Base-by-base conservation (phyloP, 2,888 invertebrate species). In the Drosophila planitibia region DNA sequence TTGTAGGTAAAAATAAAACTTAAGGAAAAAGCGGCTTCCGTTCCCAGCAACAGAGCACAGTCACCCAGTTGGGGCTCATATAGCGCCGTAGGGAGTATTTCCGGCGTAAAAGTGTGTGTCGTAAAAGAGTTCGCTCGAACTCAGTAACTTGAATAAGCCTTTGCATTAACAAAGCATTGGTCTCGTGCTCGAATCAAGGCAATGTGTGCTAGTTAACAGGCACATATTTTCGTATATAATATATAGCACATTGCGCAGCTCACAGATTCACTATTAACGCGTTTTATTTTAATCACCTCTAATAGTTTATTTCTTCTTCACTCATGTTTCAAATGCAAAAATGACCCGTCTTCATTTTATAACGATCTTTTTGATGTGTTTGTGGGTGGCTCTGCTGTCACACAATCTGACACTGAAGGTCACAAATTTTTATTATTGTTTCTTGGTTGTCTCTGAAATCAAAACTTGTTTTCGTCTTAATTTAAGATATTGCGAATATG, bases 91-190 rank as follows among this genome's bases (percentile, higher is more conserved):
- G 89, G 85, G 89, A 79, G 76, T 58, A 86, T 79, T 86, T 86
- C 85, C 85, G 85, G 89, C 87, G 70, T 76, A 67, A 75, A 81
- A 88, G 81, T 75, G 75, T 85, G 76, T 74, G 88, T 72, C 80
- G 88, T 85, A 88, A 85, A 85, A 85, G 58, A 54, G 65, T 32
- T 33, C 52, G 47, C 33, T 41, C n/a, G 22, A 22, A 10, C 49
- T 55, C 35, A 59, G 41, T 1, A 44, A 58, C 32, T 39, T 22
- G 12, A 57, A n/a, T n/a, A 51, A 76, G 51, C 30, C 54, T 61
- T 44, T 62, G 58, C 64, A 59, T 52, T 58, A 61, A 68, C 62
- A 65, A 55, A 25, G 32, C 54, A 74, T 55, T 55, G 60, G 51
- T 25, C 53, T 59, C 32, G n/a, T 61, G 53, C 51, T 41, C 30